These are phyloP conservation scores for Latrodectus elegans DNA, from an alignment of 2,888 invertebrate genomes.

Conservation along the genomic window DNA sequence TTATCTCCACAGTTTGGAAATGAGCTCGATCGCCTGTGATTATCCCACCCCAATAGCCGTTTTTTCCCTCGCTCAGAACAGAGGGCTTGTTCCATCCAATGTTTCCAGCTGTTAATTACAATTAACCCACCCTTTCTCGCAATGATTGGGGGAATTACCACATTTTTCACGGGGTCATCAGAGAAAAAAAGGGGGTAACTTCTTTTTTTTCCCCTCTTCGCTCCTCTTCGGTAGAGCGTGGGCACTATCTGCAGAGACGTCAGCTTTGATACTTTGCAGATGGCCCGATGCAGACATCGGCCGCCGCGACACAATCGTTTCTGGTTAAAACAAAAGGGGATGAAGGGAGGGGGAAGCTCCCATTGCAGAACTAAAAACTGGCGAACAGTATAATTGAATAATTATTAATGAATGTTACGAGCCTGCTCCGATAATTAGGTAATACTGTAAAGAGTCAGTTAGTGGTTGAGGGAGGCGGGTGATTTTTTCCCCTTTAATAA, in stretches of 20 bases:
- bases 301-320: conserved; percentile 59
- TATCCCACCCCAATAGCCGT: conserved; percentile 57
- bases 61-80: conserved; percentile 10
- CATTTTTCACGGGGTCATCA: conserved; percentile 50
- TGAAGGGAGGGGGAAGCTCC: conserved; percentile 12
- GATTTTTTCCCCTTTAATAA: conserved; percentile 35
- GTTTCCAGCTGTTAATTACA: conserved; percentile 62
- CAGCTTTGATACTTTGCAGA: conserved; percentile 47
- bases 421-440: conserved; percentile 57
- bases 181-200: conserved; percentile 12
- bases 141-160: conserved; percentile 62
- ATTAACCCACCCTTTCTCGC: conserved; percentile 46
- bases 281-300: conserved; percentile 48
- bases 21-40: conserved; percentile 49
- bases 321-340: conserved; percentile 40
- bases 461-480: background rate
- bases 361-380: conserved; percentile 48
- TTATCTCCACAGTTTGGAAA: conserved; percentile 43
- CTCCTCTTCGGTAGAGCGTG: background rate
- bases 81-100: conserved; percentile 24
- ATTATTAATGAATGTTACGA: conserved; percentile 64
- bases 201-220: conserved; percentile 10
- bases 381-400: conserved; percentile 66
- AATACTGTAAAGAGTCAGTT: conserved; percentile 54
- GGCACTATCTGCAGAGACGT: conserved; percentile 18